A percentile compares a stretch with the other conserved stretches of the same genome.
These are phyloP conservation scores for Indicator indicator DNA, from an alignment of 2,113 vertebrate species.

Conservation along the genomic window DNA sequence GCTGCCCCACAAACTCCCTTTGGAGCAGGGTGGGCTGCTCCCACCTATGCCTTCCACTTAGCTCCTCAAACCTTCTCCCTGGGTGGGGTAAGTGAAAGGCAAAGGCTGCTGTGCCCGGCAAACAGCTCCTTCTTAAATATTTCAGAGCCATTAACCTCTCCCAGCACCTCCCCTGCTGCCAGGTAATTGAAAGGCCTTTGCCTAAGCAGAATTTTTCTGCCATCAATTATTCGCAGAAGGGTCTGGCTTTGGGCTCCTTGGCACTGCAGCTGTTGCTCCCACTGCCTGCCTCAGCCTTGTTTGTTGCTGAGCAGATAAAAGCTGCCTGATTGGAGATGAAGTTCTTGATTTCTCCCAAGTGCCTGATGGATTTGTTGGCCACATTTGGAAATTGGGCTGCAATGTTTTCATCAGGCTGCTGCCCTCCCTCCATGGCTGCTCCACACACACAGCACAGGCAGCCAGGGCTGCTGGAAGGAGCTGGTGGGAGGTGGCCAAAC, in stretches of 20 bases:
- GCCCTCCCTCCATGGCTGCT: neutral
- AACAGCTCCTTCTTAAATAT: conserved; percentile 5
- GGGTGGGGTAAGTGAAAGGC: neutral
- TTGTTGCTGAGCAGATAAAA: conserved; percentile 68
- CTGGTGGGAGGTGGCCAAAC: neutral
- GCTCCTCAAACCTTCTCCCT: neutral
- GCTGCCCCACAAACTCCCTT: accelerated
- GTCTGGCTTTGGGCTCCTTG: conserved; percentile 42
- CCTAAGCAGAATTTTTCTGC: conserved; percentile 37
- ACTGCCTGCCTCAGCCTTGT: conserved; percentile 45
- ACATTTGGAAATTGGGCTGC: conserved; percentile 54
- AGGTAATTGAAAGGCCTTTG: conserved; percentile 40
- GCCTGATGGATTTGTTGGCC: conserved; percentile 56
- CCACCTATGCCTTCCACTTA: neutral
- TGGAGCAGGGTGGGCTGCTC: accelerated
- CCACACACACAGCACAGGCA: neutral
- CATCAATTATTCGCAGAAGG: conserved; percentile 60
- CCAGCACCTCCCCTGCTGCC: neutral
- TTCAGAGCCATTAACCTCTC: conserved; percentile 24
- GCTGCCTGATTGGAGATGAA: conserved; percentile 68
- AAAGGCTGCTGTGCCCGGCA: neutral
- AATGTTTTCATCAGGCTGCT: neutral
- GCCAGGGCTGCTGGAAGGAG: accelerated
- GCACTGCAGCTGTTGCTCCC: conserved; percentile 30
- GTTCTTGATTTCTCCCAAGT: conserved; percentile 55